Conservation (phyloP, 2,888 invertebrate genomes). For the Gastrophysa polygoni region DNA sequence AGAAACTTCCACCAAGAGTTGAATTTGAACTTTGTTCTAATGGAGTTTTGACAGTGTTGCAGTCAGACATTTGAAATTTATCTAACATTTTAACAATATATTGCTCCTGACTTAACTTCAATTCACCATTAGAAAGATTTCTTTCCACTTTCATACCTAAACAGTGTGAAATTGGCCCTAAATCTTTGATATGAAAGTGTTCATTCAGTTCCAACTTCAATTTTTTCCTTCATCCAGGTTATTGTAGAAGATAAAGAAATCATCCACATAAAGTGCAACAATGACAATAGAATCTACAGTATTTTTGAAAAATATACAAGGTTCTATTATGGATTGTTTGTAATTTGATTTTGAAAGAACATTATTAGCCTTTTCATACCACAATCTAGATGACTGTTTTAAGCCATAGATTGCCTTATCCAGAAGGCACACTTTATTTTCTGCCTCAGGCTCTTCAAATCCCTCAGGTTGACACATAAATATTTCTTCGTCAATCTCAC, state of each 20-base stretch:
- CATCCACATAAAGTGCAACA: slow-evolving; percentile 26
- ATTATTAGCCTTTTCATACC: slow-evolving; percentile 32
- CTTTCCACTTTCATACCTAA: slow-evolving; percentile 25
- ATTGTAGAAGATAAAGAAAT: slow-evolving; percentile 27
- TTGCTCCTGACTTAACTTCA: slow-evolving; percentile 27
- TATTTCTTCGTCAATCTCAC: slow-evolving; percentile 36
- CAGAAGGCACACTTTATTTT: slow-evolving; percentile 32
- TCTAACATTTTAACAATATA: slow-evolving; percentile 23
- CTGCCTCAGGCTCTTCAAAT: slow-evolving; percentile 19
- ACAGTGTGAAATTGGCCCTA: slow-evolving; percentile 21
- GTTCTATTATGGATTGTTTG: slow-evolving; percentile 16
- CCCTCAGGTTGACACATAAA: slow-evolving; percentile 34
- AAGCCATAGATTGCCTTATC: slow-evolving; percentile 38
- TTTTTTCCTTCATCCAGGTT: slow-evolving; percentile 15
- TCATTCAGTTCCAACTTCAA: slow-evolving; percentile 17
- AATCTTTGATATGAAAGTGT: slow-evolving; percentile 17
- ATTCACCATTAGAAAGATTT: slow-evolving; percentile 17
- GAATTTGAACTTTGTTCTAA: slow-evolving; percentile 15
- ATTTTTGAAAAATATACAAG: slow-evolving; percentile 19
- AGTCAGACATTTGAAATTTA: slow-evolving; percentile 22
- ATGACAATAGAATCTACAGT: slow-evolving; percentile 12
- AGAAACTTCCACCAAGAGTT: not conserved
- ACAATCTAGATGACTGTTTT: slow-evolving; percentile 35
- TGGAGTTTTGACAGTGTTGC: slow-evolving; percentile 21
- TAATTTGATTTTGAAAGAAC: slow-evolving; percentile 19